Conservation (phyloP, 2,888 invertebrate genomes). For the Fragum sueziense region DNA sequence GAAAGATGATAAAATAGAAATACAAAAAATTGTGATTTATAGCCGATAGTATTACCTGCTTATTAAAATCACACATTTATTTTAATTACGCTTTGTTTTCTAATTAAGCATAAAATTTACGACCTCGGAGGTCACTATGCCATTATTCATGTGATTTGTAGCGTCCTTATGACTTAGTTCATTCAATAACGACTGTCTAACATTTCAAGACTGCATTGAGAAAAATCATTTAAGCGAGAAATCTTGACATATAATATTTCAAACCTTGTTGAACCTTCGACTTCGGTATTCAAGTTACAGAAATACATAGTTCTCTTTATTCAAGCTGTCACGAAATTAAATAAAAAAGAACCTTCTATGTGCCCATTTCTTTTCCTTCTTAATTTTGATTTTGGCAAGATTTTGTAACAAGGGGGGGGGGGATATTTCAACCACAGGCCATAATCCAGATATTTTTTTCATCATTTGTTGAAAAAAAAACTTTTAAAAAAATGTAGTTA, state of each 20-base stretch:
- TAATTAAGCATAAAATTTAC: slow-evolving; percentile 50
- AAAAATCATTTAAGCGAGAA: slow-evolving; percentile 54
- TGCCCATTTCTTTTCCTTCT: background rate
- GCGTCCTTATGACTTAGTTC: slow-evolving; percentile 47
- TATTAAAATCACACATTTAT: background rate
- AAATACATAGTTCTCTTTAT: slow-evolving; percentile 15
- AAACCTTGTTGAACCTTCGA: slow-evolving; percentile 53
- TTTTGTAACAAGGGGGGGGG: too few species aligned
- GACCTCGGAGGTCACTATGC: slow-evolving; percentile 20
- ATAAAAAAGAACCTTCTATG: background rate
- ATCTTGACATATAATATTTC: slow-evolving; percentile 60
- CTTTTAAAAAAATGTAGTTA: too few species aligned
- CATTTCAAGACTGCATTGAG: slow-evolving; percentile 53
- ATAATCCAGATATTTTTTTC: background rate
- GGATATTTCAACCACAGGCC: too few species aligned
- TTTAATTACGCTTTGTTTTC: slow-evolving; percentile 51
- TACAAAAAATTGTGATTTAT: too few species aligned
- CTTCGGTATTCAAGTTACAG: slow-evolving; percentile 33
- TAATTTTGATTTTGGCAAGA: background rate
- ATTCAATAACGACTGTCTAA: slow-evolving; percentile 47
- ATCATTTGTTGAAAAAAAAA: too few species aligned
- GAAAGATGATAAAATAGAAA: too few species aligned
- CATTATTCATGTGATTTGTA: slow-evolving; percentile 49
- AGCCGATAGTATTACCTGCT: background rate
- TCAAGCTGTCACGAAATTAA: background rate